Conservation (phyloP, 2,113 vertebrate species). For the Corvus moneduloides region DNA sequence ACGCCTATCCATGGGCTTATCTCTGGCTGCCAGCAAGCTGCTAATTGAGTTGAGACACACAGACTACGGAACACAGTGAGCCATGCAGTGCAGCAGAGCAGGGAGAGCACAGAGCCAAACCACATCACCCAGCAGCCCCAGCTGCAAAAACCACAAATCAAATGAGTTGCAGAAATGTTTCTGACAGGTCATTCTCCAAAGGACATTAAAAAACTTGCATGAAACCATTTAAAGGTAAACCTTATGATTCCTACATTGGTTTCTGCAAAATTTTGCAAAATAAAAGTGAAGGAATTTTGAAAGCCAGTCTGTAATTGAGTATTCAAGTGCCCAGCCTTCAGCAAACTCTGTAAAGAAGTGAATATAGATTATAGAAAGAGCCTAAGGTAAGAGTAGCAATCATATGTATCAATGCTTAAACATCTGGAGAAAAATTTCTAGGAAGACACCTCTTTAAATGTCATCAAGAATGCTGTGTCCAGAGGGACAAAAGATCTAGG, state of each 20-base stretch:
- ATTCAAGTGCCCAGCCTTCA: neutral
- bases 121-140: neutral
- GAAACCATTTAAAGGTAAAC: neutral
- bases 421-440: neutral
- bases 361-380: neutral
- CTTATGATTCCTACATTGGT: neutral
- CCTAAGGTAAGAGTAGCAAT: neutral
- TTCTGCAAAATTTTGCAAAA: neutral
- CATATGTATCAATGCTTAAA: neutral
- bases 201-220: neutral
- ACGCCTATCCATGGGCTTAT: neutral
- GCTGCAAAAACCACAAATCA: neutral
- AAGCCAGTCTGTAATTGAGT: neutral
- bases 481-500: neutral
- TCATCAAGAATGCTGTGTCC: neutral
- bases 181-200: neutral
- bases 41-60: neutral
- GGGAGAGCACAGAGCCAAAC: neutral
- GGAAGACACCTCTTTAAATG: neutral
- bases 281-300: neutral
- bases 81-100: neutral
- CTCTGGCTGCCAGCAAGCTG: neutral
- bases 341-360: neutral
- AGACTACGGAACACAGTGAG: neutral
- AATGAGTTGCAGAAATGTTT: neutral